Conservation (phyloP, 2,113 vertebrate species). For the Lethenteron reissneri region DNA sequence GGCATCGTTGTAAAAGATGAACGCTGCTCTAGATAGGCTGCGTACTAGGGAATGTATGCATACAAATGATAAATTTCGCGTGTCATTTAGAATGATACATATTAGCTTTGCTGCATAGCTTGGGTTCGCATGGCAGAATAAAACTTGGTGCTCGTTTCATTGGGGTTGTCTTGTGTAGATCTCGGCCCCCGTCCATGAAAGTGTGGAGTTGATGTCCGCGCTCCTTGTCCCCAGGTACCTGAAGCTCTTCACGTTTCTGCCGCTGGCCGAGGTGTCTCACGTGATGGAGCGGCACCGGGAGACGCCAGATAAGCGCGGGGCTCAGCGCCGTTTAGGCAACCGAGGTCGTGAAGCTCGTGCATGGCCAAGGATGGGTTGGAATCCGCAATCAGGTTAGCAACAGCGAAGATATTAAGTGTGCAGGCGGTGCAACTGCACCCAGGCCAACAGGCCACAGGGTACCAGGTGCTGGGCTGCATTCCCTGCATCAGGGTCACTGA, state of each 20-base stretch:
- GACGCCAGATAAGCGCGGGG: constrained; percentile 47
- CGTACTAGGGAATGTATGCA: neutral
- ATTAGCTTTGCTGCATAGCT: neutral
- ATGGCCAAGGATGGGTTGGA: constrained; percentile 67
- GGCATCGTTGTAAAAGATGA: neutral
- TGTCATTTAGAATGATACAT: neutral
- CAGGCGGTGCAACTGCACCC: too few relatives aligned
- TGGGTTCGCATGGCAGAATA: neutral
- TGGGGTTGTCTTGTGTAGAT: constrained; percentile 7
- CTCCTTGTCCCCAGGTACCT: constrained; percentile 32
- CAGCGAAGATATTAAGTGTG: too few relatives aligned
- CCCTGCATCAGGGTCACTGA: too few relatives aligned
- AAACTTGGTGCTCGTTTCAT: neutral
- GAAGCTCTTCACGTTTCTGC: constrained; percentile 75
- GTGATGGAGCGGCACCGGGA: constrained; percentile 54
- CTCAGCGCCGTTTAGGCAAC: constrained; percentile 76
- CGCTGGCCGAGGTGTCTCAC: constrained; percentile 50
- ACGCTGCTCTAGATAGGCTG: neutral
- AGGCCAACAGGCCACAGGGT: too few relatives aligned
- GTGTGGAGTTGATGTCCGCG: too few relatives aligned
- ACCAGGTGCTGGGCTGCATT: too few relatives aligned
- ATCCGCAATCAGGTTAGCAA: constrained; percentile 55
- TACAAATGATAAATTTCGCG: neutral
- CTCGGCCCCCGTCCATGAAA: too few relatives aligned
- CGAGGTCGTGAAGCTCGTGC: constrained; percentile 83